Evolutionary conservation across 2,113 vertebrate species (phyloP), one percentile per base, ranked within the genome.

Genomic region (Hepsetus odoe): DNA sequence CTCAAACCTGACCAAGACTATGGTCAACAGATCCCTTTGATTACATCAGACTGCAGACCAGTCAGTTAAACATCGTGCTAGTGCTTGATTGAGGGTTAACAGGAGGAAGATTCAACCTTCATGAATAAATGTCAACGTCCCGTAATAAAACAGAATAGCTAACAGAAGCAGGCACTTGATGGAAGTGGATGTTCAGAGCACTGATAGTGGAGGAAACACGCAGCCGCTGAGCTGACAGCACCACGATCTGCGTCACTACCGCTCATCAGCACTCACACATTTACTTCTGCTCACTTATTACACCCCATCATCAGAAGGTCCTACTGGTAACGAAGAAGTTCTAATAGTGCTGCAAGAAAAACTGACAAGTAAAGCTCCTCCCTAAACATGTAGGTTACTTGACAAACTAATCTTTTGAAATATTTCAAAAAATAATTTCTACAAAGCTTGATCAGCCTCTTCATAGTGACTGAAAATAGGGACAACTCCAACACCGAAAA

Each of bases 111-210:
- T 22, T 62, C 28, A 35, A 1, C 3, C 22, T 6, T 16, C n/a
- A 22, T 32, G 0, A 51, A 2, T 20, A 2, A 18, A 40, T 38
- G 65, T 44, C 56, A 79, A 16, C 30, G 55, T 11, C 26, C 58
- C 33, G 49, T 72, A 38, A 79, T 64, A 72, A 72, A 66, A 71
- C 49, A 24, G 24, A 14, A 78, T 51, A 20, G 10, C n/a, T 28
- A 76, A 58, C 35, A 58, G 12, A 58, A 26, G 51, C 53, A 77
- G 65, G 26, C 65, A 59, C 62, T 68, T 62, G 67, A 78, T 30
- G 30, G 20, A 51, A 33, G 58, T 16, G 40, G 10, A 12, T 65
- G 18, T 6, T 24, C 24, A 28, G 30, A 30, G 18, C 1, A 74
- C 12, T 64, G 62, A 76, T 62, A 76, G 49, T 10, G 20, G 20